Evolutionary conservation across 2,797 vertebrate species (phyloP).

Genomic region (Otolemur crassicaudatus): DNA sequence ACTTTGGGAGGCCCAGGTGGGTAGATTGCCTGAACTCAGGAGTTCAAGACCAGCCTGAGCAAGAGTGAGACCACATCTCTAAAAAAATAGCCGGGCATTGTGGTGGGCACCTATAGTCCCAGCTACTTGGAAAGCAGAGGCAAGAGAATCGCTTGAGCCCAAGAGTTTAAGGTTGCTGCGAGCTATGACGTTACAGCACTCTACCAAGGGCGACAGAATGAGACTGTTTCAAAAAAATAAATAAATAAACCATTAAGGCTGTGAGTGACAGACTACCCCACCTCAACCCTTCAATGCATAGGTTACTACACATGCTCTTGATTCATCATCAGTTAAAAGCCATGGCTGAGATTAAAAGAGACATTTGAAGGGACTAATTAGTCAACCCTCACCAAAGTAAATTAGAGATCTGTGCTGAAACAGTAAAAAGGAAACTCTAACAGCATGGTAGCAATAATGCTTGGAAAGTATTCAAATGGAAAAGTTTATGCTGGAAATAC

Average conservation of each 20-base stretch:
- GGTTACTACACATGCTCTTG: neutral
- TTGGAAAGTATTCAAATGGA: constrained; percentile 46
- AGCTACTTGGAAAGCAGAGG: no score
- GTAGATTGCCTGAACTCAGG: no score
- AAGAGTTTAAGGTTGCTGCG: no score
- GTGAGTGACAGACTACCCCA: neutral
- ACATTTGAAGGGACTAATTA: constrained; percentile 61
- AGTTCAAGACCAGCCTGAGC: no score
- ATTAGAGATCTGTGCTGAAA: constrained; percentile 41
- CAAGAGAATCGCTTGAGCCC: no score
- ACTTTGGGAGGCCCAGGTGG: no score
- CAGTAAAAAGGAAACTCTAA: constrained; percentile 65
- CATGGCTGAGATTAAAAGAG: constrained; percentile 52
- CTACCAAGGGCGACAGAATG: no score
- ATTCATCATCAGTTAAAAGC: neutral
- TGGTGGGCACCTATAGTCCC: no score
- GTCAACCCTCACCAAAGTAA: constrained; percentile 44
- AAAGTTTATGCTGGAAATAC: constrained; percentile 60
- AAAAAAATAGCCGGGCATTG: no score
- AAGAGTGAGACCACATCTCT: no score
- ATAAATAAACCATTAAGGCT: neutral
- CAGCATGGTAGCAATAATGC: neutral
- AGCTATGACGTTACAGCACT: no score
- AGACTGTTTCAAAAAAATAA: no score
- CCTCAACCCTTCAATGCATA: neutral